Percentiles rank a stretch among this genome's conserved stretches.
Evolutionary conservation across 2,797 vertebrate species (phyloP).

Genomic region (Sebastes elongatus): DNA sequence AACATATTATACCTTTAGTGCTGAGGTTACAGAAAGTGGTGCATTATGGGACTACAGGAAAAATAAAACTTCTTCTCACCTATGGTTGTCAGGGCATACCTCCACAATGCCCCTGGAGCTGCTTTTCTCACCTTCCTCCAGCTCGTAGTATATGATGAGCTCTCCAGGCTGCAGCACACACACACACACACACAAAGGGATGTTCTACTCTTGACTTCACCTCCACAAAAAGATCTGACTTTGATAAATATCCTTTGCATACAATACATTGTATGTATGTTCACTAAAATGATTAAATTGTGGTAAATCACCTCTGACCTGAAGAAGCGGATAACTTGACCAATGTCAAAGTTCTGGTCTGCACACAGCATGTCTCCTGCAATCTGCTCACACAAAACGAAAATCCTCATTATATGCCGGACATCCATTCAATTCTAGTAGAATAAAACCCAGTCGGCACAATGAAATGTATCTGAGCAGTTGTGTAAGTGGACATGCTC

Average conservation of each 20-base stretch:
- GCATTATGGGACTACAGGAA: not conserved
- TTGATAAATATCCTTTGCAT: not conserved
- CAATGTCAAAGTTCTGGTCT: conserved; percentile 88
- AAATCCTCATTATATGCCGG: not conserved
- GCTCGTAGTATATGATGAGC: conserved; percentile 86
- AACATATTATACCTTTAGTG: no score
- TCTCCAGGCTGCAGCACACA: conserved; percentile 80
- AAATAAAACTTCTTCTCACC: conserved; percentile 61
- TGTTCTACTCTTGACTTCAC: accelerated
- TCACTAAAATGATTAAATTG: not conserved
- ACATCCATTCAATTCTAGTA: no score
- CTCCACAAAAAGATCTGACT: not conserved
- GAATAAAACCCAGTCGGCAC: not conserved
- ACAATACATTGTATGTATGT: not conserved
- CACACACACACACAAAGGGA: conserved; percentile 24
- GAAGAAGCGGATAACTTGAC: conserved; percentile 87
- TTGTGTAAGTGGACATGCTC: not conserved
- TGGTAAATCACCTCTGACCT: conserved; percentile 78
- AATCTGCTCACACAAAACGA: conserved; percentile 69
- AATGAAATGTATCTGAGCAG: not conserved
- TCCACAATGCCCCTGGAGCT: conserved; percentile 86
- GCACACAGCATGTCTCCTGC: conserved; percentile 89
- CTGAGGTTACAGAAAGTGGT: not conserved
- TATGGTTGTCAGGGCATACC: conserved; percentile 83
- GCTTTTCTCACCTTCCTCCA: conserved; percentile 84